These are phyloP conservation scores for Heliconius sara DNA, from an alignment of 2,888 invertebrate genomes.

Conservation along the genomic window DNA sequence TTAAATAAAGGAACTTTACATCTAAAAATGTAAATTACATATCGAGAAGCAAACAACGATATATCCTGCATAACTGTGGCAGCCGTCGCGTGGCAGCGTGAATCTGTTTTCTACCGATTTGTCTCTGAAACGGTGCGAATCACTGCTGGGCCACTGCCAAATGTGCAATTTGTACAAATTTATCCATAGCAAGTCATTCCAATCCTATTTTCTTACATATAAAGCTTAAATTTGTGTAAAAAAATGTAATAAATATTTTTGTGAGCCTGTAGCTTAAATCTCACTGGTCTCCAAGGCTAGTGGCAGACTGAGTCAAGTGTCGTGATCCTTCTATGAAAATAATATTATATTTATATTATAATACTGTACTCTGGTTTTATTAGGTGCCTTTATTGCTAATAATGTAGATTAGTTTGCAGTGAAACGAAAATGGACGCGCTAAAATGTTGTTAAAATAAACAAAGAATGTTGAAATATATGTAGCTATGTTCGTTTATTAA, in stretches of 20 bases:
- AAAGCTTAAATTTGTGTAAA: conserved; percentile 52
- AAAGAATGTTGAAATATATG: neutral
- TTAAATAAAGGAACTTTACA: neutral
- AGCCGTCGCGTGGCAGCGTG: conserved; percentile 70
- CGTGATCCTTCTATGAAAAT: conserved; percentile 76
- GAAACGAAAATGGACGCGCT: conserved; percentile 42
- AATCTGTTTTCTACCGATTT: conserved; percentile 83
- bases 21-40: conserved; percentile 39
- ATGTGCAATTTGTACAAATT: conserved; percentile 68
- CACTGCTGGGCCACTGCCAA: conserved; percentile 79
- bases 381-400: conserved; percentile 54
- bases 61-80: conserved; percentile 47
- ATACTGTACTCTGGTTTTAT: conserved; percentile 61
- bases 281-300: conserved; percentile 65
- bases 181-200: conserved; percentile 37
- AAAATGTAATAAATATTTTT: conserved; percentile 48
- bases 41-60: conserved; percentile 52
- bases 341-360: conserved; percentile 74
- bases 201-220: conserved; percentile 46
- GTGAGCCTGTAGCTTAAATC: conserved; percentile 71
- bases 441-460: neutral
- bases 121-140: conserved; percentile 78
- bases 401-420: conserved; percentile 46
- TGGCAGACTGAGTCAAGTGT: conserved; percentile 63
- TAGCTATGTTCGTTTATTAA: no score